phyloP scores from a whole-genome alignment of 2,113 vertebrate genomes.

The Pygoscelis antarcticus region DNA sequence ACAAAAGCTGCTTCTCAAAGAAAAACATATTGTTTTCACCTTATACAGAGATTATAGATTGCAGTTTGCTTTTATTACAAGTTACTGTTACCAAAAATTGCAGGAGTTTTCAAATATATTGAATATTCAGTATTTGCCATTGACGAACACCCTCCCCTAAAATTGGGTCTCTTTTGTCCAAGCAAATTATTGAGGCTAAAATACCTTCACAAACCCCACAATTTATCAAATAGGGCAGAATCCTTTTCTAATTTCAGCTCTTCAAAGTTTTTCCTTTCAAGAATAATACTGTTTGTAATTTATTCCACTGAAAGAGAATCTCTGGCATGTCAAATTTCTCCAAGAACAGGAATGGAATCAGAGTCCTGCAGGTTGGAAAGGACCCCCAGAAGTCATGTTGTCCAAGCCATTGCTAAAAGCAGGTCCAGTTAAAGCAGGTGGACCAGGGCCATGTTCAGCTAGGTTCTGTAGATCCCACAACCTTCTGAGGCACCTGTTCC shows the following conservation, averaged over 20 bases:
- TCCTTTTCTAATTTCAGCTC: neutral
- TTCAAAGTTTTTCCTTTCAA: neutral
- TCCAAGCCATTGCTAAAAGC: neutral
- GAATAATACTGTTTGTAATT: neutral
- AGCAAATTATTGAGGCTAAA: neutral
- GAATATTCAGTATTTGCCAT: neutral
- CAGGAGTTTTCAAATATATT: neutral
- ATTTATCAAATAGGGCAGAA: neutral
- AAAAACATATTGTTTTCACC: neutral
- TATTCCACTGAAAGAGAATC: neutral
- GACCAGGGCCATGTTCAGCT: neutral
- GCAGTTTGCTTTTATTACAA: neutral
- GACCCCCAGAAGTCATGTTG: neutral
- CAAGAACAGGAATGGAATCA: neutral
- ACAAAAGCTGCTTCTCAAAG: neutral
- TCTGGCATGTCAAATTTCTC: neutral
- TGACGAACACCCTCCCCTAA: fast-evolving
- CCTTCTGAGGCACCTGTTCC: neutral
- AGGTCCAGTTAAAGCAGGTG: neutral
- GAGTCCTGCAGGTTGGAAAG: neutral
- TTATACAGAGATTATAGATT: neutral
- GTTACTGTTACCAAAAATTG: neutral
- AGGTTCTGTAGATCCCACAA: neutral
- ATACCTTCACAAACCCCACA: neutral
- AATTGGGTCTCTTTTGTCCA: neutral